These are phyloP conservation scores for Leptoteleia sp. DNA, from an alignment of 1,140 invertebrate genomes.

Conservation along the genomic window DNA sequence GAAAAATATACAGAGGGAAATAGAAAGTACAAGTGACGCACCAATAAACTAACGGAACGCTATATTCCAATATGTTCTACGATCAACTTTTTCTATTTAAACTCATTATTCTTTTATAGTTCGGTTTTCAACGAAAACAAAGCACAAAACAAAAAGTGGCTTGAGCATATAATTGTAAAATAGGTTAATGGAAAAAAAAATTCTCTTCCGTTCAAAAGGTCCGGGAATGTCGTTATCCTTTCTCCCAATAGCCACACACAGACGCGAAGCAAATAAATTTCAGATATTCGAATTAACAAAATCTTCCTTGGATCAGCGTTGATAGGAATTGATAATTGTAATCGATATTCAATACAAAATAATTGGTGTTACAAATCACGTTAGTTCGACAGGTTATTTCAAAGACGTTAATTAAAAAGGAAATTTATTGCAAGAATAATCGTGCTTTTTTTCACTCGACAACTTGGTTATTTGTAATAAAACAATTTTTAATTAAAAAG, in stretches of 20 bases:
- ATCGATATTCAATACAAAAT: conserved; percentile 12
- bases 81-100: conserved; percentile 34
- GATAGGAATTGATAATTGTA: conserved; percentile 31
- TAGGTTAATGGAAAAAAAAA: conserved; percentile 33
- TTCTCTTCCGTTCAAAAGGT: too few species aligned
- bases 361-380: conserved; percentile 18
- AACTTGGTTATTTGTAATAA: background rate
- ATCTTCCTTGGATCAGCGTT: conserved; percentile 31
- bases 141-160: conserved; percentile 28
- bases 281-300: conserved; percentile 13
- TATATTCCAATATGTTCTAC: conserved; percentile 9
- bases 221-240: conserved; percentile 17
- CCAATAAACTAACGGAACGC: conserved; percentile 32
- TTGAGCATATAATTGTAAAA: conserved; percentile 36
- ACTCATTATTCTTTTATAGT: conserved; percentile 39
- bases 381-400: conserved; percentile 8
- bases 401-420: conserved; percentile 32
- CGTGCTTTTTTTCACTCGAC: background rate
- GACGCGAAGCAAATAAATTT: conserved; percentile 22
- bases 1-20: conserved; percentile 4
- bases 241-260: background rate
- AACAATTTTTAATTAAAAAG: conserved; percentile 11
- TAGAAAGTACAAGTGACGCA: conserved; percentile 22
- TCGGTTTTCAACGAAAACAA: conserved; percentile 22
- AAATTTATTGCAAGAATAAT: conserved; percentile 26